These are phyloP conservation scores for Venusia cambrica DNA, from an alignment of 2,888 invertebrate genomes.

Conservation along the genomic window DNA sequence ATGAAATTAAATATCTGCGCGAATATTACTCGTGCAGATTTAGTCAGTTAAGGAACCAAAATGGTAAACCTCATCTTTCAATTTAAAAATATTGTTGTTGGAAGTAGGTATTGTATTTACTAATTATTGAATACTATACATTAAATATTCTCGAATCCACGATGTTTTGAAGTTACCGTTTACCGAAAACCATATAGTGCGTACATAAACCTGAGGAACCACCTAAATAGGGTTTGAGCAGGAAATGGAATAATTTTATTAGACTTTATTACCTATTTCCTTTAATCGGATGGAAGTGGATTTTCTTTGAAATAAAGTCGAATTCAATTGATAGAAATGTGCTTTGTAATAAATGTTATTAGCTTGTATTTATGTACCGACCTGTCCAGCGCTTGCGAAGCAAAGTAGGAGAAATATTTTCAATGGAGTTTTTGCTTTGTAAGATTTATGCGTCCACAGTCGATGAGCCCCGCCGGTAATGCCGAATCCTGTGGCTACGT, in stretches of 20 bases:
- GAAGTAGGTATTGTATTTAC: no score
- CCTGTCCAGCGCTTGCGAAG: conserved; percentile 84
- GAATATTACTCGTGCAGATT: no score
- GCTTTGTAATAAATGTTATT: conserved; percentile 4
- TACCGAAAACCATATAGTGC: no score
- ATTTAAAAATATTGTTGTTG: no score
- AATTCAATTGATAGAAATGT: conserved; percentile 7
- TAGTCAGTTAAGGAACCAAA: no score
- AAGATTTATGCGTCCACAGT: conserved; percentile 85
- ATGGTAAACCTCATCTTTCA: no score
- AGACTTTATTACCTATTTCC: conserved; percentile 32
- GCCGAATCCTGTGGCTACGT: conserved; percentile 83
- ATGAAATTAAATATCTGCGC: no score
- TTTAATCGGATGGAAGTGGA: conserved; percentile 29
- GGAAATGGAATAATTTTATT: conserved; percentile 30
- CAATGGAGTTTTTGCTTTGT: conserved; percentile 83
- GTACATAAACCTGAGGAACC: no score
- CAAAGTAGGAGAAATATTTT: conserved; percentile 81
- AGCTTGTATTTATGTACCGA: conserved; percentile 59
- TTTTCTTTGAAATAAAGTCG: conserved; percentile 25
- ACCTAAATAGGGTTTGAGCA: conserved; percentile 26
- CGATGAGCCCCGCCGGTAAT: conserved; percentile 88
- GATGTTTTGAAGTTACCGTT: no score
- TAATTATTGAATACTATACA: no score
- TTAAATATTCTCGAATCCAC: no score